phyloP scores from a whole-genome alignment of 2,113 vertebrate genomes.

The Coptodon bakossiorum region DNA sequence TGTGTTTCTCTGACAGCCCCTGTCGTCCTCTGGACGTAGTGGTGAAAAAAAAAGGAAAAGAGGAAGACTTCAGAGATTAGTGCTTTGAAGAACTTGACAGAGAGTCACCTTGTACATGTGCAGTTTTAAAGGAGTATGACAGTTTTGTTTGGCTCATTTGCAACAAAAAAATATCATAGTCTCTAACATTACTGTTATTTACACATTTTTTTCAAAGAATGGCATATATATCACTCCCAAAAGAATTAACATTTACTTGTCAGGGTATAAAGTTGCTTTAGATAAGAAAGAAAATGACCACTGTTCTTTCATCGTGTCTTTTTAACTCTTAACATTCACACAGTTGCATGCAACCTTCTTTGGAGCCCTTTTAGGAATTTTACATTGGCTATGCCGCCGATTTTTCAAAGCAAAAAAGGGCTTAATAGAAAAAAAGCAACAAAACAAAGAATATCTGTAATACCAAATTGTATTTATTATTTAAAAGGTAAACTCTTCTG shows the following conservation, averaged over 20 bases:
- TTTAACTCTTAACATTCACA: background rate
- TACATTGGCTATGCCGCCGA: rapidly evolving
- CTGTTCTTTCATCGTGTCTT: background rate
- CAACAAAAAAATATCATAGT: background rate
- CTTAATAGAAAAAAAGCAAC: background rate
- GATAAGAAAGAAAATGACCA: background rate
- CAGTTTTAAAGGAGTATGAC: background rate
- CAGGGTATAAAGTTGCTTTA: background rate
- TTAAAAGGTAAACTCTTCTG: background rate
- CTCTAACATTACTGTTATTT: background rate
- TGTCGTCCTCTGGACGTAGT: slow-evolving; percentile 32
- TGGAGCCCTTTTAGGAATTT: background rate
- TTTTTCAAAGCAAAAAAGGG: background rate
- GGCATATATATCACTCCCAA: background rate
- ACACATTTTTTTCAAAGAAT: background rate
- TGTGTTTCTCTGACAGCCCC: slow-evolving; percentile 57
- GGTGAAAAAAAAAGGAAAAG: background rate
- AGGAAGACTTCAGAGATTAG: slow-evolving; percentile 28
- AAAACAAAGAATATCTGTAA: background rate
- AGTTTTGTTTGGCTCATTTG: background rate
- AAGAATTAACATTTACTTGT: background rate
- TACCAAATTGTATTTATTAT: background rate
- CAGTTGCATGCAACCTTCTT: background rate
- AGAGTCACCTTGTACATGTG: background rate
- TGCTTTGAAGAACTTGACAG: slow-evolving; percentile 9